These are phyloP conservation scores for Branchellion lobata DNA, from an alignment of 2,888 invertebrate species.

Conservation along the genomic window DNA sequence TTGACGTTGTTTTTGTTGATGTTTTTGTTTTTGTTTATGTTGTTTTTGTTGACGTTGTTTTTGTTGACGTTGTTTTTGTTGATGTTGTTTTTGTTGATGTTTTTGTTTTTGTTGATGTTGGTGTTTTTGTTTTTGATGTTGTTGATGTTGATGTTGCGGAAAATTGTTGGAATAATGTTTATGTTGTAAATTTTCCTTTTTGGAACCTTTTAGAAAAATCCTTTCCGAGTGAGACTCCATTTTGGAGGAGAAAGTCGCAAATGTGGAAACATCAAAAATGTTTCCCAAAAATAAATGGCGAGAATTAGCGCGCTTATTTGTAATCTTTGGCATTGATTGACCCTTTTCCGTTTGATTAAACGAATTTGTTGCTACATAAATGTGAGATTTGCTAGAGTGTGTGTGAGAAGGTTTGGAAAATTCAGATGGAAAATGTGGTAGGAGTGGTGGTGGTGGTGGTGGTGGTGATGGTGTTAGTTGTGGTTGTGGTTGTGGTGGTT, in stretches of 20 bases:
- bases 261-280: not conserved
- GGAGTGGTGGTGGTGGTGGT: not conserved
- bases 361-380: conserved; percentile 17
- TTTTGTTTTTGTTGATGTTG: too few species aligned
- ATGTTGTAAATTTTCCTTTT: not conserved
- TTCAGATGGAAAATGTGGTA: not conserved
- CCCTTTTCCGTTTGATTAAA: conserved; percentile 16
- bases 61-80: too few species aligned
- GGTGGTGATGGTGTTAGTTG: not conserved
- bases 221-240: not conserved
- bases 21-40: too few species aligned
- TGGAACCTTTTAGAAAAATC: not conserved
- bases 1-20: too few species aligned
- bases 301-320: not conserved
- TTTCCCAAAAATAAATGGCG: not conserved
- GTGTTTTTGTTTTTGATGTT: too few species aligned
- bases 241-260: not conserved
- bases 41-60: too few species aligned
- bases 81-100: too few species aligned
- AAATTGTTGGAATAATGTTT: too few species aligned
- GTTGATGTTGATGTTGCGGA: too few species aligned
- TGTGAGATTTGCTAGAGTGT: not conserved
- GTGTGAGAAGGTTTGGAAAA: too few species aligned
- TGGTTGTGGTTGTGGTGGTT: too few species aligned
- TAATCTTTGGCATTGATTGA: conserved; percentile 21